Percentiles rank a stretch among this genome's conserved stretches.
These are phyloP conservation scores for Microcebus murinus DNA, from an alignment of 2,113 vertebrate species.

Conservation along the genomic window DNA sequence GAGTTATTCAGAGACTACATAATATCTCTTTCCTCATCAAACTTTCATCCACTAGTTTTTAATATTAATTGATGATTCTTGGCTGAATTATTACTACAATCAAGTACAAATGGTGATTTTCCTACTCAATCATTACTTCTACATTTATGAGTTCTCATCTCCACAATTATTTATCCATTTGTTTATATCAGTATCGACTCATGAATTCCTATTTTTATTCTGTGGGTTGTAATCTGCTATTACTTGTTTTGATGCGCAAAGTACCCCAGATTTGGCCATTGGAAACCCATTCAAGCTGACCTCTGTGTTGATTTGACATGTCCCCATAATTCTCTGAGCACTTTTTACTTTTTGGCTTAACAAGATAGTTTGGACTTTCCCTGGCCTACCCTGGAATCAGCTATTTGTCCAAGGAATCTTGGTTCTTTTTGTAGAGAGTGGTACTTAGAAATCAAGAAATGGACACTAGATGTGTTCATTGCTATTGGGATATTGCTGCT, in stretches of 20 bases:
- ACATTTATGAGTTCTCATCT: neutral
- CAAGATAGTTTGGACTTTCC: neutral
- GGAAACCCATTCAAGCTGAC: neutral
- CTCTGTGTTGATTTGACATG: neutral
- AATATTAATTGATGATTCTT: neutral
- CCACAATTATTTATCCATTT: neutral
- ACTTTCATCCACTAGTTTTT: neutral
- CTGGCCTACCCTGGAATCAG: neutral
- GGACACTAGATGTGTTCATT: neutral
- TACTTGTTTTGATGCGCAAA: conserved; percentile 5
- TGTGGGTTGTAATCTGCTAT: neutral
- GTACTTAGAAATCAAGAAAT: neutral
- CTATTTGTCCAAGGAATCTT: neutral
- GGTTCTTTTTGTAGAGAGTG: neutral
- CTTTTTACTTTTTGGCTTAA: neutral
- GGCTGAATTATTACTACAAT: neutral
- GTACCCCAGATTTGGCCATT: neutral
- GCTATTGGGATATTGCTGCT: neutral
- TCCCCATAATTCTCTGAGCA: neutral
- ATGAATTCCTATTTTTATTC: neutral
- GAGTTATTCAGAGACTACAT: neutral
- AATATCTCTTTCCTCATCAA: neutral
- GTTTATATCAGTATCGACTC: neutral
- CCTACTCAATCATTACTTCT: neutral
- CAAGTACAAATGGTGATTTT: neutral